phyloP scores from a whole-genome alignment of 2,888 invertebrate genomes.

The Tanaodytes sp. region DNA sequence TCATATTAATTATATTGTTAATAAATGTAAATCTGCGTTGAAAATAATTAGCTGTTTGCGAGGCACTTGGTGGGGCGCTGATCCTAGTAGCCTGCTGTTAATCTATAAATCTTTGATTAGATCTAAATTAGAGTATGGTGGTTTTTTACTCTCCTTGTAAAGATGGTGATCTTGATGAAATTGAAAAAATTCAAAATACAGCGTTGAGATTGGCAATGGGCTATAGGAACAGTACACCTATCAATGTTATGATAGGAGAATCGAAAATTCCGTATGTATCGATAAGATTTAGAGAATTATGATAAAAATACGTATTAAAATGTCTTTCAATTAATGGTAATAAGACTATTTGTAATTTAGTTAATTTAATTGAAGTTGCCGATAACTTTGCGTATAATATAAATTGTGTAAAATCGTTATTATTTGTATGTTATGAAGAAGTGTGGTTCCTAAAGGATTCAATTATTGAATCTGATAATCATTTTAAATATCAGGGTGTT shows the following conservation, averaged over 20 bases:
- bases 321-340: constrained; percentile 8
- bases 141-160: constrained; percentile 19
- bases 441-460: constrained; percentile 7
- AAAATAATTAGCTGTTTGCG: constrained; percentile 32
- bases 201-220: constrained; percentile 46
- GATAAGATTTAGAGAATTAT: constrained; percentile 25
- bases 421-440: constrained; percentile 16
- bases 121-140: constrained; percentile 34
- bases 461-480: constrained; percentile 4
- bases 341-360: constrained; percentile 7
- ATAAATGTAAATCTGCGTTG: constrained; percentile 18
- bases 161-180: constrained; percentile 6
- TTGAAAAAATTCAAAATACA: constrained; percentile 29
- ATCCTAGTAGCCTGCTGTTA: constrained; percentile 4
- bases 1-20: constrained; percentile 11
- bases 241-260: constrained; percentile 39
- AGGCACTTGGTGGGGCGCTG: constrained; percentile 38
- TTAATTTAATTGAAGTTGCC: background rate
- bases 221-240: constrained; percentile 35
- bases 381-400: constrained; percentile 11
- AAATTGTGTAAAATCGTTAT: constrained; percentile 23
- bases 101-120: constrained; percentile 22
- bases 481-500: constrained; percentile 2
- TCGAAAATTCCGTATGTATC: constrained; percentile 20
- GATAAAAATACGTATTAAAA: constrained; percentile 26